phyloP scores from a whole-genome alignment of 2,888 invertebrate genomes.

The Stegana nigrithorax region DNA sequence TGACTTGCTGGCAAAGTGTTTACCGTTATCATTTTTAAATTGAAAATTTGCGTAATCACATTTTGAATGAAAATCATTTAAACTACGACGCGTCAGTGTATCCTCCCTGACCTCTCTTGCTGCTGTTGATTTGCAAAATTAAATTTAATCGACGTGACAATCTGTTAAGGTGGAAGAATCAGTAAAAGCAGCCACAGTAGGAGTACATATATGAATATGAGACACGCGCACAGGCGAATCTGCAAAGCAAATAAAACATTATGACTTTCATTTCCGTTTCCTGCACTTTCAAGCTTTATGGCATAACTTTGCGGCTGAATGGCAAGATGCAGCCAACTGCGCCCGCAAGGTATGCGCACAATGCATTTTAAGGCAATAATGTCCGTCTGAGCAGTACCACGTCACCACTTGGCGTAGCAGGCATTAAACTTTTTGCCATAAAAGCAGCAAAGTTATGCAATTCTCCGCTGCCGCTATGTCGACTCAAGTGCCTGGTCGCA shows the following conservation, averaged over 20 bases:
- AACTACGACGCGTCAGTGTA: background rate
- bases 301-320: constrained; percentile 22
- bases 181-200: too few relatives aligned
- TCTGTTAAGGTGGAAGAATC: too few relatives aligned
- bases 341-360: constrained; percentile 39
- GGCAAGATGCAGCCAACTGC: constrained; percentile 39
- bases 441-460: constrained; percentile 7
- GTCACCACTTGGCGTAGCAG: background rate
- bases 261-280: constrained; percentile 49
- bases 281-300: constrained; percentile 23
- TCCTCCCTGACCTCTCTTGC: too few relatives aligned
- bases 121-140: constrained; percentile 37
- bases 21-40: constrained; percentile 57
- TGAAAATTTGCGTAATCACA: constrained; percentile 64
- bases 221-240: constrained; percentile 7
- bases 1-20: constrained; percentile 35
- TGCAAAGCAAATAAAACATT: constrained; percentile 38
- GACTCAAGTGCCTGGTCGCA: background rate
- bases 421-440: constrained; percentile 8
- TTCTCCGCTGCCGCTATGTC: background rate
- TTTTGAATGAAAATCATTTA: constrained; percentile 63
- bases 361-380: too few relatives aligned
- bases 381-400: too few relatives aligned
- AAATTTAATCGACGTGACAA: constrained; percentile 51
- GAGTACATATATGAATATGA: background rate